These are phyloP conservation scores for Anastrepha obliqua DNA, from an alignment of 1,140 invertebrate species.

Conservation along the genomic window DNA sequence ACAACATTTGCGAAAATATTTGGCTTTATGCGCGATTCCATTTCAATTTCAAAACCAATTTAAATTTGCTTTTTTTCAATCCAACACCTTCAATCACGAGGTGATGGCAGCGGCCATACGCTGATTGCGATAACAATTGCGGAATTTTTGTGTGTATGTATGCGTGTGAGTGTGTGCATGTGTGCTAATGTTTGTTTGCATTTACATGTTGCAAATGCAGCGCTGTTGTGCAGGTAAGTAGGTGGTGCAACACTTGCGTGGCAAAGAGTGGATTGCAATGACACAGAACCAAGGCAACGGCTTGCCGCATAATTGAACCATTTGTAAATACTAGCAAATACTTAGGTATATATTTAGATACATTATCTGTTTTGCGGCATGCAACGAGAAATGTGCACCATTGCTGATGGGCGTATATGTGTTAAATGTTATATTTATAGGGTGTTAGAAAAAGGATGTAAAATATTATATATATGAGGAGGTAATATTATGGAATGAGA, in stretches of 20 bases:
- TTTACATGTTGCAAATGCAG: neutral
- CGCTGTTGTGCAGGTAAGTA: neutral
- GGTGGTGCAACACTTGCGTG: slow-evolving; percentile 35
- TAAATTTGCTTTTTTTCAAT: neutral
- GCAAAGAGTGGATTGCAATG: slow-evolving; percentile 44
- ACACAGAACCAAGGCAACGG: slow-evolving; percentile 49
- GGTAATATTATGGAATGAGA: too few species aligned
- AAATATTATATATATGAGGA: too few species aligned
- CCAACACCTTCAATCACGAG: slow-evolving; percentile 43
- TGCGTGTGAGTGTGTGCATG: neutral
- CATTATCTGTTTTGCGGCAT: slow-evolving; percentile 24
- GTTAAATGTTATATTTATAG: neutral
- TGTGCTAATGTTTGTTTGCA: too few species aligned
- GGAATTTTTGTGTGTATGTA: neutral
- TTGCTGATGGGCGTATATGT: neutral
- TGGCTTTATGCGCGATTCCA: slow-evolving; percentile 2
- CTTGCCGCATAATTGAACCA: slow-evolving; percentile 17
- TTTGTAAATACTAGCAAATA: neutral
- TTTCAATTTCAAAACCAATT: neutral
- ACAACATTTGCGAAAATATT: slow-evolving; percentile 44
- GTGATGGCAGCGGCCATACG: neutral
- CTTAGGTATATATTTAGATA: neutral
- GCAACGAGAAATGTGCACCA: neutral
- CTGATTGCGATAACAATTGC: slow-evolving; percentile 7
- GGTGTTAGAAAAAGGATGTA: too few species aligned